Evolutionary conservation across 2,888 invertebrate species (phyloP), one percentile per base, ranked within the genome.

Genomic region (Coelogynopora nodosa): DNA sequence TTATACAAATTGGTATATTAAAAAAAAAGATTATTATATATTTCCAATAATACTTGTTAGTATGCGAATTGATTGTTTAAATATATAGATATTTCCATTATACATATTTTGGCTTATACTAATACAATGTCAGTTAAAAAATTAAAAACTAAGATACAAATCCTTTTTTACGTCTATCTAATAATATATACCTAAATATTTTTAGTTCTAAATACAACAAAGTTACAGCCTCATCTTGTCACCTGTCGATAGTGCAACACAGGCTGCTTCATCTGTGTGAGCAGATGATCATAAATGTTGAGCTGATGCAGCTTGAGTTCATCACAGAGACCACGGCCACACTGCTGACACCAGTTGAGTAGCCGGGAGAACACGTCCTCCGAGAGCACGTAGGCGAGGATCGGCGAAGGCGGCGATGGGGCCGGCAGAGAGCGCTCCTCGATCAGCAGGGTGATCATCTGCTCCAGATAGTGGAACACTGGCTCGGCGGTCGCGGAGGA

Each of bases 401-500:
- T 95, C 84, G 94, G 91, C 26, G 92, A 91, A 92, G 90, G 93
- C 5, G 5, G 23, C n/a, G 10, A 1, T 49, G 82, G 0, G n/a
- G 67, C 67, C 0, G 1, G 90, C 82, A 90, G 49, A 49, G 74
- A 26, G 5, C 74, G 74, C 91, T 97, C 97, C 88, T 96, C 94
- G 26, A 95, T 93, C 85, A 97, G 92, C 27, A 97, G 93, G 0
- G 95, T 95, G 0, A 95, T 94, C 94, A 97, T 94, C 92, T 97
- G 96, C 91, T 96, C 96, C 90, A 97, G 93, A 90, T 97, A 96
- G 91, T 96, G 96, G 26, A 96, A 95, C 84, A 97, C 96, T 29
- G 95, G 95, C 74, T 96, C 93, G 0, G 97, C 95, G 92, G 97
- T 97, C 91, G 97, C 97, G 29, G 80, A 81, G 23, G 18, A 23